A percentile compares a stretch with the other conserved stretches of the same genome.
phyloP scores from a whole-genome alignment of 2,113 vertebrate species.

The Lophura nycthemera region DNA sequence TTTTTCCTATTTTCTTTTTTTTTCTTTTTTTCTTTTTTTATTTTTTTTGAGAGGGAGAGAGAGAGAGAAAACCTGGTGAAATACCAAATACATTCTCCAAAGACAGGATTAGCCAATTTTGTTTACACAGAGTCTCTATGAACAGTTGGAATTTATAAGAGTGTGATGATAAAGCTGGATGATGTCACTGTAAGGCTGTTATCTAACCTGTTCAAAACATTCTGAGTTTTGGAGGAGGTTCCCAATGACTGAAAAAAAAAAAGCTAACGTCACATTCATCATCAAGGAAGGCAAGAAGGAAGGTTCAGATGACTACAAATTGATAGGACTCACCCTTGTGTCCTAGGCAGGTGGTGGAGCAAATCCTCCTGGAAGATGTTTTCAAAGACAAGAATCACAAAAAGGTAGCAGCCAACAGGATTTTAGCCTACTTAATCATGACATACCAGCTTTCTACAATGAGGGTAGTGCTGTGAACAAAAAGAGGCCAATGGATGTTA shows the following conservation, averaged over 20 bases:
- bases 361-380: neutral
- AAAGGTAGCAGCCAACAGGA: neutral
- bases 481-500: neutral
- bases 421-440: neutral
- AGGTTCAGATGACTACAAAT: neutral
- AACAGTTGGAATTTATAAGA: neutral
- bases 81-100: neutral
- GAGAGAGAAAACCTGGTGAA: neutral
- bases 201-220: neutral
- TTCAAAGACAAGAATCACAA: neutral
- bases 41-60: neutral
- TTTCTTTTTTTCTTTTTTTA: neutral
- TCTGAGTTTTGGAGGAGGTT: neutral
- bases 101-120: neutral
- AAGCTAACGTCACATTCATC: neutral
- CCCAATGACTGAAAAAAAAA: neutral
- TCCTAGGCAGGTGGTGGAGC: neutral
- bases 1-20: neutral
- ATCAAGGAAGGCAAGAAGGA: neutral
- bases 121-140: neutral
- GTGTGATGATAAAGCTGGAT: neutral
- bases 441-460: neutral
- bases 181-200: neutral
- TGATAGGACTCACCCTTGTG: neutral
- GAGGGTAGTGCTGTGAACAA: neutral